These are phyloP conservation scores for Hoplodrina blanda DNA, from an alignment of 2,888 invertebrate genomes.

Conservation along the genomic window DNA sequence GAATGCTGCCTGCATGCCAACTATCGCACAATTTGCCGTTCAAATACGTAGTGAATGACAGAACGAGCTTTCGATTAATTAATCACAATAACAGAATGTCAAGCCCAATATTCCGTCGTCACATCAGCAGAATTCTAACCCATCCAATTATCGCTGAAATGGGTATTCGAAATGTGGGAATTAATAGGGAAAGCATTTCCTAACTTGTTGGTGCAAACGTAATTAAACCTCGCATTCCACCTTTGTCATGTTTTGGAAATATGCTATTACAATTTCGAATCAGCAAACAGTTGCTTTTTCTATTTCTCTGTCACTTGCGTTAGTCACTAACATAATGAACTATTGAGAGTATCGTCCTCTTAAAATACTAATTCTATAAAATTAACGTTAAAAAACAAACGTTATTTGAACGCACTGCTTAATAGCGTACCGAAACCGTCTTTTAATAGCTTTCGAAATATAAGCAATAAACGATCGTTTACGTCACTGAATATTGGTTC, in stretches of 20 bases:
- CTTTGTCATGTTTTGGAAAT: not conserved
- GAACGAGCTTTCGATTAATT: conserved; percentile 8
- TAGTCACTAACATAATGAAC: too few species aligned
- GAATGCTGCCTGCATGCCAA: not conserved
- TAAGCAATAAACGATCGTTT: not conserved
- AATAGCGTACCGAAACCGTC: too few species aligned
- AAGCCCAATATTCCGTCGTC: not conserved
- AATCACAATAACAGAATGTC: not conserved
- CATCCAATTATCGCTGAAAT: not conserved
- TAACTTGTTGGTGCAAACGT: not conserved
- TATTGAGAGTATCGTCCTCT: too few species aligned
- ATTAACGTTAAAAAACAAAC: too few species aligned
- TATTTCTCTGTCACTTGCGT: too few species aligned
- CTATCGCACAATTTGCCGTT: not conserved
- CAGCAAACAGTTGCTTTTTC: too few species aligned
- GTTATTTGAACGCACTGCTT: too few species aligned
- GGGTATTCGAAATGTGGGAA: not conserved
- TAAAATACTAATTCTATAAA: too few species aligned
- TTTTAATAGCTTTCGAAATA: not conserved
- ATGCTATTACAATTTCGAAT: too few species aligned
- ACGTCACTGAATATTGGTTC: too few species aligned
- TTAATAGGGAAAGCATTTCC: not conserved
- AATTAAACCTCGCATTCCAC: not conserved
- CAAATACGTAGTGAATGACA: conserved; percentile 9
- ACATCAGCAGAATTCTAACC: not conserved